Percentiles rank a stretch among this genome's conserved stretches.
These are phyloP conservation scores for Nasonia oneida DNA, from an alignment of 2,888 invertebrate genomes.

Conservation along the genomic window DNA sequence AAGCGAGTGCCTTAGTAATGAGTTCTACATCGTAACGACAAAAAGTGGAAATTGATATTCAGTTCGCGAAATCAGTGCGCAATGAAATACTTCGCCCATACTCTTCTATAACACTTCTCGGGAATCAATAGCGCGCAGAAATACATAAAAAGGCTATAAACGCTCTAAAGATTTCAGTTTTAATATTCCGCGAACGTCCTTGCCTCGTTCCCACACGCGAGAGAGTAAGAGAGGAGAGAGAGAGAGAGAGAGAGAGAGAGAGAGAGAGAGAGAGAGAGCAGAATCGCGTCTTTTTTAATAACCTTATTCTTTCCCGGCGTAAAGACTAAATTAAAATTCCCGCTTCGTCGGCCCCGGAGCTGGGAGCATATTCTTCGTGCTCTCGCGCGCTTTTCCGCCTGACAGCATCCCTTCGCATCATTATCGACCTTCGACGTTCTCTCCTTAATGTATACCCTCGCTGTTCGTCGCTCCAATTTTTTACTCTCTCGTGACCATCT, in stretches of 20 bases:
- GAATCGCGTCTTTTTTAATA: constrained; percentile 35
- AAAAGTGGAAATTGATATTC: constrained; percentile 2
- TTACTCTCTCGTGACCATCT: background rate
- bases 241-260: no score
- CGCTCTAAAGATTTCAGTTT: constrained; percentile 25
- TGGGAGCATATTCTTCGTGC: constrained; percentile 1
- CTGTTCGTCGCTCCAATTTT: constrained; percentile 28
- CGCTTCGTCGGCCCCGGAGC: constrained; percentile 17
- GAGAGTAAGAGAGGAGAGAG: background rate
- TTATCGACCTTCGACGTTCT: constrained; percentile 28
- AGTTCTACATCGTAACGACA: background rate
- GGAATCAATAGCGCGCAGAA: background rate
- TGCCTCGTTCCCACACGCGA: background rate
- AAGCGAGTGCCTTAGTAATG: background rate
- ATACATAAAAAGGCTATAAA: constrained; percentile 18
- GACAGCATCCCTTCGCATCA: constrained; percentile 30
- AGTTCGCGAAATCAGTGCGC: background rate
- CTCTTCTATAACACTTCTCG: background rate
- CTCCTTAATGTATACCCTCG: constrained; percentile 39
- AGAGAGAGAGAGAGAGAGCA: background rate
- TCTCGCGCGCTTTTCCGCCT: constrained; percentile 18
- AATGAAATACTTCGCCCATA: background rate
- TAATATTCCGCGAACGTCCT: constrained; percentile 28
- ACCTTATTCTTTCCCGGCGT: constrained; percentile 20
- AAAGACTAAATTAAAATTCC: constrained; percentile 46